Percentiles rank a stretch among this genome's conserved stretches.
These are phyloP conservation scores for Xanthorhoe spadicearia DNA, from an alignment of 2,888 invertebrate genomes.

Conservation along the genomic window DNA sequence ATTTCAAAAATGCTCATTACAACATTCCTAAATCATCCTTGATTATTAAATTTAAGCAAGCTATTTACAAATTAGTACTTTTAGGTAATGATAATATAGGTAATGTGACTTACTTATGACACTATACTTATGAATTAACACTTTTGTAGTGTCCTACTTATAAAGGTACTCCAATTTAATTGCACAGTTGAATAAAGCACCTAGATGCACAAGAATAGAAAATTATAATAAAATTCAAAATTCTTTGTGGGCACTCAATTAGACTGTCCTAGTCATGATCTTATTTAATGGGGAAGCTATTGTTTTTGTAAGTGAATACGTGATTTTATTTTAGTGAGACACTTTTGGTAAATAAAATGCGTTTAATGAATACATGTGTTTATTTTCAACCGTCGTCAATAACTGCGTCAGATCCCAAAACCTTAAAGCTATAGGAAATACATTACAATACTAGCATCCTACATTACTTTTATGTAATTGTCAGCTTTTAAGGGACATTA, in stretches of 20 bases:
- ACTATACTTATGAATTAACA: constrained; percentile 35
- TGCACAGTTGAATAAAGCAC: constrained; percentile 42
- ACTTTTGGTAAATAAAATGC: constrained; percentile 70
- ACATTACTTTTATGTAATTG: not conserved
- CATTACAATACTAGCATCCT: constrained; percentile 24
- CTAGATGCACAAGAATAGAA: constrained; percentile 46
- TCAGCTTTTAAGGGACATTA: no score
- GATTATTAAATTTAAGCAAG: not conserved
- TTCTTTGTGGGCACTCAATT: constrained; percentile 33
- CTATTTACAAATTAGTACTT: not conserved
- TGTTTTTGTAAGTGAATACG: constrained; percentile 60
- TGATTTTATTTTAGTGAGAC: constrained; percentile 77
- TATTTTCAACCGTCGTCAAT: constrained; percentile 45
- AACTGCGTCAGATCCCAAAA: constrained; percentile 42
- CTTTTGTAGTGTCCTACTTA: constrained; percentile 43
- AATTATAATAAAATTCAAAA: constrained; percentile 21
- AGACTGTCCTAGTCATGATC: constrained; percentile 72
- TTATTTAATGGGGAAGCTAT: constrained; percentile 54
- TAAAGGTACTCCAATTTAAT: constrained; percentile 19
- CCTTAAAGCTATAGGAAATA: constrained; percentile 42
- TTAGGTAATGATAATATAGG: constrained; percentile 1
- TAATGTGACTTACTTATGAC: constrained; percentile 49
- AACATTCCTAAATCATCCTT: constrained; percentile 34
- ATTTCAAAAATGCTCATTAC: constrained; percentile 19
- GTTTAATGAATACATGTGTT: constrained; percentile 52